Evolutionary conservation across 2,113 vertebrate species (phyloP), one percentile per base, ranked within the genome.

Genomic region (Pelecanoides urinatrix): DNA sequence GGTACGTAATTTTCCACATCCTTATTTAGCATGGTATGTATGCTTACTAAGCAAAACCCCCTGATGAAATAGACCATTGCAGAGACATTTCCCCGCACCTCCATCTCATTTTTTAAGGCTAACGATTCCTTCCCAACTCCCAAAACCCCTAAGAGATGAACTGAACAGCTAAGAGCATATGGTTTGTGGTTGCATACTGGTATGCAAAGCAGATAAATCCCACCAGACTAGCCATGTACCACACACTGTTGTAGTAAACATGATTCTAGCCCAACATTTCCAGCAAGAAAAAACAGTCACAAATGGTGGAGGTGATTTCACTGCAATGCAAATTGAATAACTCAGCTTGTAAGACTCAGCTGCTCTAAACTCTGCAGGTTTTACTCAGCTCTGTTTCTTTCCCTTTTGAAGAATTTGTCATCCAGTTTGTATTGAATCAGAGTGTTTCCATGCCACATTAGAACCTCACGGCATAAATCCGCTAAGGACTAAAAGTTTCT

Each of bases 151-250:
- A 84, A 72, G 45, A 80, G 53, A 86, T 21, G 45, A 49, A 84
- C 34, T 71, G 73, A 91, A 63, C 47, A 89, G 73, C 92, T 74
- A 80, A 87, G 20, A 91, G 50, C 10, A 10, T 77, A 89, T 62
- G 55, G 87, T 91, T 95, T 91, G 95, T 87, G 80, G 94, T 59
- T 91, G 59, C 70, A 59, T 21, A 78, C 50, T 84, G 68, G 85
- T 50, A 93, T 59, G 53, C 0, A 0, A 81, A 87, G 65, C 65
- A 87, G 87, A 95, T 45, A 42, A 93, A 84, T 81, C 77, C 76
- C 76, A 55, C 42, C 36, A 94, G 75, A 81, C 19, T 55, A 91
- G 81, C 25, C 81, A 85, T 6, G 17, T 87, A 94, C 65, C 55
- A 87, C 72, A 80, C 27, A 6, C 68, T 77, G 29, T 19, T 73